These are phyloP conservation scores for Mycteria americana DNA, from an alignment of 2,797 vertebrate genomes.

Conservation along the genomic window DNA sequence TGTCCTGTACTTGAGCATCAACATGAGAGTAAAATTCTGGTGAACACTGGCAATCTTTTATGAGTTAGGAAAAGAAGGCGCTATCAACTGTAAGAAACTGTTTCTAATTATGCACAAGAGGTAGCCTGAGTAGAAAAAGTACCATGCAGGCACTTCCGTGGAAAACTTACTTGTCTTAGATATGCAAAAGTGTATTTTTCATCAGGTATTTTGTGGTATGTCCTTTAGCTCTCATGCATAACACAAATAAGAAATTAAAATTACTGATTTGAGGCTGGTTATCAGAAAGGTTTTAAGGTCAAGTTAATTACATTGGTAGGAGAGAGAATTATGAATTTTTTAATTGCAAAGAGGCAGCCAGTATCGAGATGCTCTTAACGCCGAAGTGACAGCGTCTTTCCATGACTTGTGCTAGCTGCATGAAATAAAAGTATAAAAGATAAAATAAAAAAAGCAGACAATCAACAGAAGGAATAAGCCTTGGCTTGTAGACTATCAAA, in stretches of 20 bases:
- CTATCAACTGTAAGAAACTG: neutral
- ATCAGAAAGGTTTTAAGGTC: neutral
- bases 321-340: neutral
- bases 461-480: neutral
- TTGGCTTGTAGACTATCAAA: neutral
- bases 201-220: neutral
- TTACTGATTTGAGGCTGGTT: neutral
- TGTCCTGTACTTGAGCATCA: neutral
- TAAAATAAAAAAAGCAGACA: neutral
- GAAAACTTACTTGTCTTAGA: neutral
- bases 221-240: neutral
- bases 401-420: neutral
- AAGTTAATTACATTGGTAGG: neutral
- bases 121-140: neutral
- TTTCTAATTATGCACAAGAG: neutral
- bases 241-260: neutral
- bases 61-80: neutral
- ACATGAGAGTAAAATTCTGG: neutral
- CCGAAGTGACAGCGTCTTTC: neutral
- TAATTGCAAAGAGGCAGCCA: neutral
- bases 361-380: neutral
- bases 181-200: neutral
- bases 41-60: neutral
- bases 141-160: neutral
- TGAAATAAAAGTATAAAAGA: neutral